Evolutionary conservation across 2,888 invertebrate genomes (phyloP), one percentile per base, ranked within the genome.

Genomic region (Drosophila limbata): DNA sequence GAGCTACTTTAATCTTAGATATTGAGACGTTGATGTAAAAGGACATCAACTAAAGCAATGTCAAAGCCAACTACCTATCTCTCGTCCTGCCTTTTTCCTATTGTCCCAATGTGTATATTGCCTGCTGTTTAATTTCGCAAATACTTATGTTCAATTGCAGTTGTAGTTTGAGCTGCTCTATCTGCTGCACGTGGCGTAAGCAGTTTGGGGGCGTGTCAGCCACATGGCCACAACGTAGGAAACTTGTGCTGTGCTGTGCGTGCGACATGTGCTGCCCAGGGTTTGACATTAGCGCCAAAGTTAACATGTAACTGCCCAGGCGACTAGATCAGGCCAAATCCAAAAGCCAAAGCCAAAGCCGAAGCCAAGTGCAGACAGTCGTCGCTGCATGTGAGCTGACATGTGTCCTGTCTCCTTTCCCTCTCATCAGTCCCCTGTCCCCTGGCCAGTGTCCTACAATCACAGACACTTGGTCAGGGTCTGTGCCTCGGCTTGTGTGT

Each of bases 281-380:
- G 40, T 84, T 89, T 82, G 85, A 88, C 82, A 74, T 73, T 81
- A 81, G 71, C 77, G 73, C 61, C 73, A 72, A 79, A 82, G 79
- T 68, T 69, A 81, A 79, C 89, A 87, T 77, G 81, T 73, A 73
- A 64, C 69, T 64, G 45, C 62, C 55, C 52, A 42, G 31, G 64
- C 47, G 51, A 45, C 37, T 40, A 50, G 57, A 40, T 44, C 21
- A 63, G 47, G 35, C 47, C 42, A 39, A 67, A 55, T 33, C 61
- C 28, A 42, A 66, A 73, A 39, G 35, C 47, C 60, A 59, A 63
- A 60, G 60, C 55, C 53, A 71, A 71, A 35, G 39, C 52, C 56
- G 60, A 77, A 65, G 57, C 66, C 78, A 74, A 79, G 69, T 63
- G 68, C 74, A 52, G 70, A 64, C 51, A 60, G 62, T 47, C 40